These are phyloP conservation scores for Leptonema lineaticorne DNA, from an alignment of 1,140 invertebrate genomes.

Conservation along the genomic window DNA sequence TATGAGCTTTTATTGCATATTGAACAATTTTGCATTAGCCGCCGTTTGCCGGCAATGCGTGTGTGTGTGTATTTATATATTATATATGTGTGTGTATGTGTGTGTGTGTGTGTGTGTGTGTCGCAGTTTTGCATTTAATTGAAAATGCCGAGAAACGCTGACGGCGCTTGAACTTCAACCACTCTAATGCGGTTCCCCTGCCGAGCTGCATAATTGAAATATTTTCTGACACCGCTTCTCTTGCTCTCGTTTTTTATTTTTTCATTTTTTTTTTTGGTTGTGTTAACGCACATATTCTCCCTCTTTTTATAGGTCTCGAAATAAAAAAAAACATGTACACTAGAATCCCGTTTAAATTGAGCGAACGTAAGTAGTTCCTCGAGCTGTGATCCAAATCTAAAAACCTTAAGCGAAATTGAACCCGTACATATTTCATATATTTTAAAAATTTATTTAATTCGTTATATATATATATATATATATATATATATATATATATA, in stretches of 20 bases:
- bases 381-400: no score
- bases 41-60: no score
- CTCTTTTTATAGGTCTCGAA: no score
- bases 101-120: background rate
- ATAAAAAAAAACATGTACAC: no score
- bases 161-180: background rate
- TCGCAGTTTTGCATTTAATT: constrained; percentile 7
- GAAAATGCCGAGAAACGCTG: background rate
- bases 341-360: no score
- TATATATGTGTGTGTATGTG: background rate
- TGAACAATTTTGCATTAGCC: background rate
- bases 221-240: background rate
- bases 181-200: background rate
- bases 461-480: background rate
- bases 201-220: background rate
- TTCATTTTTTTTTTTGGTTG: background rate
- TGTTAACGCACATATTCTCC: no score
- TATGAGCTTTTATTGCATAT: background rate
- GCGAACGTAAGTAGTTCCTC: no score
- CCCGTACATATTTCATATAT: no score
- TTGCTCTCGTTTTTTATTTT: no score
- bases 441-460: no score
- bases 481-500: background rate
- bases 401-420: no score
- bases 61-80: no score